Evolutionary conservation across 2,113 vertebrate genomes (phyloP), one percentile per base, ranked within the genome.

Genomic region (Hippocampus zosterae): DNA sequence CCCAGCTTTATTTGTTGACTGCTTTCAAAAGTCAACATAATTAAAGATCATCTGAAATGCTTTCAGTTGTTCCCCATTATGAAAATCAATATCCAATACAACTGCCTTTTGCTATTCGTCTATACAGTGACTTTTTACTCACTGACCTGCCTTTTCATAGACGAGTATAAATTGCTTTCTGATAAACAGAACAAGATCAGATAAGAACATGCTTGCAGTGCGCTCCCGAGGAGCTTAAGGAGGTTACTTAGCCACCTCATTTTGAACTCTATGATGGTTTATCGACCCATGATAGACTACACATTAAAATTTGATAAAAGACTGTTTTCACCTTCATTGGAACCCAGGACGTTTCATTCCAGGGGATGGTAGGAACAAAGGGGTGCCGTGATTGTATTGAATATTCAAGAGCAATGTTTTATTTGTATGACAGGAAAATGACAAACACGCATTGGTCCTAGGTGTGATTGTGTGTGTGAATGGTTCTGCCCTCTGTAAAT

Each of bases 181-280:
- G 67, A 77, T 75, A 50, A 80, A 77, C 68, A 74, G 57, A 73
- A 72, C 74, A 29, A 29, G 29, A 81, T 81, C 25, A 62, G 50
- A 71, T 65, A 57, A 75, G 65, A 67, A 68, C 68, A 73, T 46
- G 69, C 74, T 67, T 75, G 70, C 70, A 63, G 16, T 76, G 23
- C 53, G 46, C 64, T 80, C 44, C 48, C 67, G 61, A 73, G 75
- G 57, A 78, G 64, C 67, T 76, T 73, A 67, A 68, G 55, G 60
- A 66, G 73, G 66, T 82, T 78, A 73, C 40, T 69, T 80, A 64
- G 67, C 65, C 13, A 15, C 63, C 65, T 83, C 64, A 29, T 80
- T 80, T 79, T 86, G 71, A 84, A 82, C 68, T 41, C 41, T 29
- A 42, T 83, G 72, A 80, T 82, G 66, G 59, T 59, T 8, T 78